Percentiles rank a stretch among this genome's conserved stretches.
Conservation (phyloP, 2,113 vertebrate species). For the Sylvia atricapilla region DNA sequence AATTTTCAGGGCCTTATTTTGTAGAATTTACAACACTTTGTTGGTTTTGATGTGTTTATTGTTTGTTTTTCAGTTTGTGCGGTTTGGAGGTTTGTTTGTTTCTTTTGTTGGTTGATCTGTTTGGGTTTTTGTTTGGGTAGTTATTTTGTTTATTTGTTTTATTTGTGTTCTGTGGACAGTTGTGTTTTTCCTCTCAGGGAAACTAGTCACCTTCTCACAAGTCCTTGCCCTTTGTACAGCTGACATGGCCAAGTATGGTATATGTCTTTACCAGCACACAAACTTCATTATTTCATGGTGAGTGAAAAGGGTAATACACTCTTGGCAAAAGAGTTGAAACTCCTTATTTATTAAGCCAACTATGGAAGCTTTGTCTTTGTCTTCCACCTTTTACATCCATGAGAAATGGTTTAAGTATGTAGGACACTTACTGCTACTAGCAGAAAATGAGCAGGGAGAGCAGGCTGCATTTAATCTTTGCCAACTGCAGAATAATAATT, state of each 20-base stretch:
- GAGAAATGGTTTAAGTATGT: neutral
- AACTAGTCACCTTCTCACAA: neutral
- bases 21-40: neutral
- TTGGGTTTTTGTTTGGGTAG: no score
- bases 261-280: neutral
- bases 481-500: constrained; percentile 8
- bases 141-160: neutral
- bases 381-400: neutral
- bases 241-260: neutral
- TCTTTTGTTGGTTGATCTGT: neutral
- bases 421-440: neutral
- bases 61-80: neutral
- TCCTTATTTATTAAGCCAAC: neutral
- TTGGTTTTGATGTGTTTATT: neutral
- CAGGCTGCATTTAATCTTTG: neutral
- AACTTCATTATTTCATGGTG: neutral
- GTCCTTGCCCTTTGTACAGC: neutral
- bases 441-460: constrained; percentile 22
- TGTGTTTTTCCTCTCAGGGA: neutral
- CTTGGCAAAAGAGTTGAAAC: neutral
- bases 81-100: rapidly evolving
- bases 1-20: neutral
- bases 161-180: neutral
- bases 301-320: neutral
- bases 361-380: neutral